A percentile compares a stretch with the other conserved stretches of the same genome.
phyloP scores from a whole-genome alignment of 2,888 invertebrate genomes.

The Netelia melanura region DNA sequence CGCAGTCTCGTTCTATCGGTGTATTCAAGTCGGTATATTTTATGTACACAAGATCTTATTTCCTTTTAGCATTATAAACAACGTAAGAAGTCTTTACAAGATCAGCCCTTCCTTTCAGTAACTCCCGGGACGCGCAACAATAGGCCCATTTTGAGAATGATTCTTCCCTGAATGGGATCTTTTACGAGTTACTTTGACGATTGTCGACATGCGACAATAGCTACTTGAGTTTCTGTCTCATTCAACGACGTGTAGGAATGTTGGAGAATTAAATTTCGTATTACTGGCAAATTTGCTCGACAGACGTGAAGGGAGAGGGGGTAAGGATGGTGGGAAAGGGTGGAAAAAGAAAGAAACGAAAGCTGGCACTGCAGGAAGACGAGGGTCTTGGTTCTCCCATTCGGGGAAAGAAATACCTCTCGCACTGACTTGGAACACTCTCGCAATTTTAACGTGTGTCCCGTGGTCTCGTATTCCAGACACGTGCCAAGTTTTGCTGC shows the following conservation, averaged over 20 bases:
- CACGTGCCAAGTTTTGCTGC: conserved; percentile 80
- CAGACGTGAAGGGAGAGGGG: not conserved
- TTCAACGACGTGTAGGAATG: conserved; percentile 4
- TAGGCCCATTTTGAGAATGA: conserved; percentile 17
- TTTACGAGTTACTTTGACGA: conserved; percentile 9
- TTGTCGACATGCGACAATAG: conserved; percentile 32
- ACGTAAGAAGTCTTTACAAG: not conserved
- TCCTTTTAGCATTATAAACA: not conserved
- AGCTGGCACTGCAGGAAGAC: not conserved
- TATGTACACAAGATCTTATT: not conserved
- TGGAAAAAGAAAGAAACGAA: conserved; percentile 16
- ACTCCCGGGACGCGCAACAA: conserved; percentile 19
- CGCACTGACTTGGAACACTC: conserved; percentile 38
- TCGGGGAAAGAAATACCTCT: conserved; percentile 9
- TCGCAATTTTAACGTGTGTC: conserved; percentile 75
- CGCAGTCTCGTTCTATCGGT: not conserved
- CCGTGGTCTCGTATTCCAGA: conserved; percentile 76
- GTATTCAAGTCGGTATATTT: not conserved
- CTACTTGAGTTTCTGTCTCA: conserved; percentile 14
- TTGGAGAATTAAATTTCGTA: conserved; percentile 32
- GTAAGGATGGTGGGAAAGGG: not conserved
- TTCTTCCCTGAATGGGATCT: conserved; percentile 1
- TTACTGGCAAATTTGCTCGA: not conserved
- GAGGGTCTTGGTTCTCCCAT: conserved; percentile 23
- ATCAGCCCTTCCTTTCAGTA: not conserved